Evolutionary conservation across 1,140 invertebrate species (phyloP).

Genomic region (Drosophila sucinea): DNA sequence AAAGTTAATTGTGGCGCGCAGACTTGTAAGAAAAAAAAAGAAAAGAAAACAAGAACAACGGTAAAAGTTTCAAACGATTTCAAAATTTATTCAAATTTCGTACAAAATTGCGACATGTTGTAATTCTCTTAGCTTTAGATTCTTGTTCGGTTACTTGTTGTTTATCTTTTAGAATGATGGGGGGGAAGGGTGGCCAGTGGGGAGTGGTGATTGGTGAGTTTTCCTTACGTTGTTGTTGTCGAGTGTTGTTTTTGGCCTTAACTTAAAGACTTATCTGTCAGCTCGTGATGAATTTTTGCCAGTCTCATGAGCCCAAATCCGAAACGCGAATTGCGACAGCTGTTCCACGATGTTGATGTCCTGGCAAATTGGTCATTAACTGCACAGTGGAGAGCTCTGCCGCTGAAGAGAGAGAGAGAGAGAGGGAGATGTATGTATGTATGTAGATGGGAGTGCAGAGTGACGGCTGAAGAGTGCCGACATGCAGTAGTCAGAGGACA

Average conservation of each 20-base stretch:
- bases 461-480: constrained; percentile 19
- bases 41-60: background rate
- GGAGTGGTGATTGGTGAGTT: constrained; percentile 17
- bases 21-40: constrained; percentile 44
- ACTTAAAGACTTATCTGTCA: constrained; percentile 60
- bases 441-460: constrained; percentile 18
- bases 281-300: constrained; percentile 43
- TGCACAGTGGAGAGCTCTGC: constrained; percentile 16
- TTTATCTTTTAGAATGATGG: constrained; percentile 18
- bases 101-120: constrained; percentile 74
- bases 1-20: constrained; percentile 81
- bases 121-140: constrained; percentile 59
- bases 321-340: constrained; percentile 68
- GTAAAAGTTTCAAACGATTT: constrained; percentile 46
- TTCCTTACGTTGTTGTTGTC: constrained; percentile 30
- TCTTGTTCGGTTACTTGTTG: constrained; percentile 24
- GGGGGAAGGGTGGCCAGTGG: too few relatives aligned
- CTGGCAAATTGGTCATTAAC: constrained; percentile 79
- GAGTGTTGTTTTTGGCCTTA: constrained; percentile 27
- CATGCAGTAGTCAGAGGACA: constrained; percentile 49
- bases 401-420: background rate
- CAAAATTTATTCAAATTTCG: constrained; percentile 76
- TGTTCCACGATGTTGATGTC: constrained; percentile 33
- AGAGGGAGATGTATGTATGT: background rate
- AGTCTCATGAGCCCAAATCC: constrained; percentile 33